Conservation (phyloP, 2,113 vertebrate genomes). For the Morone saxatilis region DNA sequence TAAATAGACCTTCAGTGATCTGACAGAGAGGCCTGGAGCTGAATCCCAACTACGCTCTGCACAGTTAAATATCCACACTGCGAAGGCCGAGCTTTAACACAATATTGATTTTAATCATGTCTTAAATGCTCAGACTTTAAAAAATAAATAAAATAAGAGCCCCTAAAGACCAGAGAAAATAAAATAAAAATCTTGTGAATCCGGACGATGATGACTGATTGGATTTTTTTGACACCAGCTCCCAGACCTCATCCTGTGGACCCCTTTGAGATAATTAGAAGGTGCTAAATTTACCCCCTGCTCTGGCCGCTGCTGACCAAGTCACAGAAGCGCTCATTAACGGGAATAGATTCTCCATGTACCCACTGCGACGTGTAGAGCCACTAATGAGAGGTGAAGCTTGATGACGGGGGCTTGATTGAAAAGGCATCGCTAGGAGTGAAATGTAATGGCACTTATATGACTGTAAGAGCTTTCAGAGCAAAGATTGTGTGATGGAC, state of each 20-base stretch:
- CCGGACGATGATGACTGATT: constrained; percentile 23
- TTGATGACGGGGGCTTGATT: constrained; percentile 54
- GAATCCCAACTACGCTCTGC: constrained; percentile 79
- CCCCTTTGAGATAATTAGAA: constrained; percentile 60
- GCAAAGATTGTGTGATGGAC: not conserved
- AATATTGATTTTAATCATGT: constrained; percentile 84
- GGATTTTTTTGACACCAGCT: constrained; percentile 48
- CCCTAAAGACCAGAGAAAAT: constrained; percentile 34
- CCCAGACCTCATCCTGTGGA: not conserved
- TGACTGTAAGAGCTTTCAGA: constrained; percentile 31
- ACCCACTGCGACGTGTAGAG: constrained; percentile 25
- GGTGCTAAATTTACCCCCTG: constrained; percentile 54
- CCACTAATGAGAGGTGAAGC: constrained; percentile 65
- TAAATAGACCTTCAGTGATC: constrained; percentile 83
- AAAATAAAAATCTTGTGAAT: constrained; percentile 49
- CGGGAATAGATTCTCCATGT: constrained; percentile 45
- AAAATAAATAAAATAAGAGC: constrained; percentile 57
- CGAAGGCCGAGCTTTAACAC: constrained; percentile 70
- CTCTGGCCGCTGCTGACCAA: constrained; percentile 52
- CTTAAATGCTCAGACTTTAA: constrained; percentile 66
- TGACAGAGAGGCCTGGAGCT: constrained; percentile 74
- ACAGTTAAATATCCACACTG: constrained; percentile 72
- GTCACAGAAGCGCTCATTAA: constrained; percentile 65
- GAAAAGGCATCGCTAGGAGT: constrained; percentile 49
- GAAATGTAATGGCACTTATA: constrained; percentile 43